These are phyloP conservation scores for Eupithecia insigniata DNA, from an alignment of 2,888 invertebrate species.

Conservation along the genomic window DNA sequence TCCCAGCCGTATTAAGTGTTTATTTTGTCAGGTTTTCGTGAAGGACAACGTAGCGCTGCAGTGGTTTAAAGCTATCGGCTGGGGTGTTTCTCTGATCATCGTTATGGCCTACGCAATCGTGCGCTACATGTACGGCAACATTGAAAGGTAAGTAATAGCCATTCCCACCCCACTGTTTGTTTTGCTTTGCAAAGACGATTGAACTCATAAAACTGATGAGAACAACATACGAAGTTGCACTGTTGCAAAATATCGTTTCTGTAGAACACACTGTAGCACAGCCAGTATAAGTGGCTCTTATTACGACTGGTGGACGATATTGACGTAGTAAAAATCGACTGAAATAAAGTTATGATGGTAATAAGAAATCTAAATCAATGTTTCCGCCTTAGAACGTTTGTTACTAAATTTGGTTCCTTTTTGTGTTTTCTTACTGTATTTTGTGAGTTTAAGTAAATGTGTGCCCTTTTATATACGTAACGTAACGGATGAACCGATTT, in stretches of 20 bases:
- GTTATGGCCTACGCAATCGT: slow-evolving; percentile 71
- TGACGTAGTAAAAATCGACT: not conserved
- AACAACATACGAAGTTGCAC: not conserved
- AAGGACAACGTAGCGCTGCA: slow-evolving; percentile 88
- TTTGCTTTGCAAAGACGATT: not conserved
- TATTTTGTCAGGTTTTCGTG: slow-evolving; percentile 85
- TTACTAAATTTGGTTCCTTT: not conserved
- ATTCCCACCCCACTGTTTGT: not conserved
- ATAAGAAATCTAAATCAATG: not conserved
- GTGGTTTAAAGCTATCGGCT: slow-evolving; percentile 88
- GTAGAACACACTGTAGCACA: not conserved
- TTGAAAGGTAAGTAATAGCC: slow-evolving; percentile 79
- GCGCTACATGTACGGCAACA: slow-evolving; percentile 77
- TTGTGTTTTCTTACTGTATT: not conserved
- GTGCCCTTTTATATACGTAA: no score
- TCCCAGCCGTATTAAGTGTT: slow-evolving; percentile 3
- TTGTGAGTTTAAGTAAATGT: no score
- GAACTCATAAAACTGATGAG: not conserved
- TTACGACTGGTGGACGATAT: no score
- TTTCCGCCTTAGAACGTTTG: not conserved
- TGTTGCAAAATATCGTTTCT: not conserved
- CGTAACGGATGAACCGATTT: no score
- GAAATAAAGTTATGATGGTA: not conserved
- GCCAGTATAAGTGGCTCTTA: not conserved
- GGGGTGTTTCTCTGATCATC: slow-evolving; percentile 85